Conservation (phyloP, 1,140 invertebrate species). For the Manduca sexta region DNA sequence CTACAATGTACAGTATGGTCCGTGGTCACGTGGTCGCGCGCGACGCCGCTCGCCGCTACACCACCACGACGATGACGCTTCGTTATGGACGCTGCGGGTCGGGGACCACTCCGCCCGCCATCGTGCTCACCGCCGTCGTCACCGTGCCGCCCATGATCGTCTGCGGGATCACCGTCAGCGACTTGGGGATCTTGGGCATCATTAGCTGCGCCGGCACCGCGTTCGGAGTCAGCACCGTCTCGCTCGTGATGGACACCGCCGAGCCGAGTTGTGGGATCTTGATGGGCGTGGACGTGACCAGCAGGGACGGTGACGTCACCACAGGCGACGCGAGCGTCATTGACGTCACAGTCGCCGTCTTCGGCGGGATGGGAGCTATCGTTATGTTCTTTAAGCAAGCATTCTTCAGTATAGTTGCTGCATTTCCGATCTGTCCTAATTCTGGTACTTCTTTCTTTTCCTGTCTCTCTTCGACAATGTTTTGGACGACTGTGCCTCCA, state of each 20-base stretch:
- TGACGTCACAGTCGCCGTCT: constrained; percentile 52
- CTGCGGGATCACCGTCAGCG: constrained; percentile 72
- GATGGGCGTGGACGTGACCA: constrained; percentile 35
- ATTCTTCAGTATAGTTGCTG: constrained; percentile 63
- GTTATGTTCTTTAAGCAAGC: constrained; percentile 69
- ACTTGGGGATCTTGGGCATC: constrained; percentile 84
- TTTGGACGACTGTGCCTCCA: constrained; percentile 43
- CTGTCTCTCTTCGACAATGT: constrained; percentile 30
- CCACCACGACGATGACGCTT: too few relatives aligned
- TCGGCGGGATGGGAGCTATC: constrained; percentile 57
- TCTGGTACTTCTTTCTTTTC: constrained; percentile 34
- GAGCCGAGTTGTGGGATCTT: constrained; percentile 42
- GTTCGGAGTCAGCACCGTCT: constrained; percentile 23
- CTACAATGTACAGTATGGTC: not conserved
- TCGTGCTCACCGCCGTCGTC: constrained; percentile 8
- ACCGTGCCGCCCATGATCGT: constrained; percentile 4
- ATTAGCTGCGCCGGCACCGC: constrained; percentile 25
- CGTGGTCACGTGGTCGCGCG: not conserved
- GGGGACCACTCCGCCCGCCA: too few relatives aligned
- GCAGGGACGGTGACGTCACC: constrained; percentile 30
- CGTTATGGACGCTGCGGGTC: constrained; percentile 50
- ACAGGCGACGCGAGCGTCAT: constrained; percentile 25
- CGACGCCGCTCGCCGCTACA: too few relatives aligned
- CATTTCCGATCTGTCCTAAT: constrained; percentile 38
- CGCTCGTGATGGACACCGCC: constrained; percentile 40